These are phyloP conservation scores for Prenolepis imparis DNA, from an alignment of 2,888 invertebrate genomes.

Conservation along the genomic window DNA sequence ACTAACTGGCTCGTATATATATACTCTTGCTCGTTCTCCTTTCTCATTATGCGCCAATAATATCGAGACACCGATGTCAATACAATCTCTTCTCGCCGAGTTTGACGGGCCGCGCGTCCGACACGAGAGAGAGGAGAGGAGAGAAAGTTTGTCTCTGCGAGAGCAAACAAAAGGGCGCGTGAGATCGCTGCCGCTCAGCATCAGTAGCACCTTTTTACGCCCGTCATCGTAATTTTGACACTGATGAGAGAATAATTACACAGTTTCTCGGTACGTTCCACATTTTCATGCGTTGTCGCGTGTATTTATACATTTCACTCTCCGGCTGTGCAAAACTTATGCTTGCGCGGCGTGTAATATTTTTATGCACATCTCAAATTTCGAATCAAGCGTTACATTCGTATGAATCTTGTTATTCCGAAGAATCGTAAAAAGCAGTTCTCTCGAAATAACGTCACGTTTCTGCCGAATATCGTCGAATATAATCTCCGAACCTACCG, in stretches of 20 bases:
- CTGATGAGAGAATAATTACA: conserved; percentile 18
- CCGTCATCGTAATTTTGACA: conserved; percentile 37
- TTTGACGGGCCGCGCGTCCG: conserved; percentile 29
- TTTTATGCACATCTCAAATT: conserved; percentile 21
- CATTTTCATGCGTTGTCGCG: conserved; percentile 17
- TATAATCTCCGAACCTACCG: background rate
- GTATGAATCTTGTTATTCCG: background rate
- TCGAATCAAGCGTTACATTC: background rate
- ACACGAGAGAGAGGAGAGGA: conserved; percentile 3
- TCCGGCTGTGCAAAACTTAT: background rate
- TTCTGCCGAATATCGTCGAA: background rate
- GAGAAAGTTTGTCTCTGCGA: conserved; percentile 37
- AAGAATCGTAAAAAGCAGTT: background rate
- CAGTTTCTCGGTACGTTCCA: conserved; percentile 39
- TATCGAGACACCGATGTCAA: conserved; percentile 48
- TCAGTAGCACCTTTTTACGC: conserved; percentile 23
- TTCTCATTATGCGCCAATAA: conserved; percentile 47
- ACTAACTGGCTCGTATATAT: background rate
- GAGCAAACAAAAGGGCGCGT: conserved; percentile 6
- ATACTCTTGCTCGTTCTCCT: conserved; percentile 22
- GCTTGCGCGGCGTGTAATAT: background rate
- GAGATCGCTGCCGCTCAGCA: background rate
- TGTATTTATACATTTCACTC: background rate
- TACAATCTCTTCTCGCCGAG: conserved; percentile 37
- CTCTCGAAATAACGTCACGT: background rate